Percentiles rank a stretch among this genome's conserved stretches.
Evolutionary conservation across 2,797 vertebrate species (phyloP).

Genomic region (Hafferia zeledoni): DNA sequence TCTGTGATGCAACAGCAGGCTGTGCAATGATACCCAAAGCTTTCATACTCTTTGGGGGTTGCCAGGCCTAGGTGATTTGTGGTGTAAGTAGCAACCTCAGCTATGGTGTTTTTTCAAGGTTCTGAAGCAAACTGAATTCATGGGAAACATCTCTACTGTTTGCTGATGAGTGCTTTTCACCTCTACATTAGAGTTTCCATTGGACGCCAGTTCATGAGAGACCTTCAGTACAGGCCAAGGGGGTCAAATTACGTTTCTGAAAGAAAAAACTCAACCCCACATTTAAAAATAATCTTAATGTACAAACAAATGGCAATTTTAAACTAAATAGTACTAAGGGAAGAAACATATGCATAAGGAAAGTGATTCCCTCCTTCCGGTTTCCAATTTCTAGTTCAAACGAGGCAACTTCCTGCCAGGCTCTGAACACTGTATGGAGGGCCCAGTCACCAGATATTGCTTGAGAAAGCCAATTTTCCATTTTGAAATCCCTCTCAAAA

Average conservation of each 20-base stretch:
- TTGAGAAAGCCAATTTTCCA: neutral
- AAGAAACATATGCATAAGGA: neutral
- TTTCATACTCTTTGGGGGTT: neutral
- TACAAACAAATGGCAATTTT: neutral
- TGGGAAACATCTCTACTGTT: neutral
- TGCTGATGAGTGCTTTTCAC: neutral
- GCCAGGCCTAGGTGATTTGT: neutral
- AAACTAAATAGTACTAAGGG: neutral
- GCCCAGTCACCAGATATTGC: neutral
- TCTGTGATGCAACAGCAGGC: neutral
- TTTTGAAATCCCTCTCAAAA: neutral
- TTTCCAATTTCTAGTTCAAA: neutral
- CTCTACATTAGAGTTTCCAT: neutral
- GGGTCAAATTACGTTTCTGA: neutral
- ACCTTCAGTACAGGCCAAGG: neutral
- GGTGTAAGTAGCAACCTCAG: neutral
- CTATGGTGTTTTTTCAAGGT: neutral
- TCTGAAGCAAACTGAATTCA: neutral
- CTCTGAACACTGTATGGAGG: neutral
- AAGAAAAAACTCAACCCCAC: neutral
- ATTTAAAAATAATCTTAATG: neutral
- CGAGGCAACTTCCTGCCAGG: neutral
- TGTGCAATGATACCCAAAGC: neutral
- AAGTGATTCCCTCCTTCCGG: neutral
- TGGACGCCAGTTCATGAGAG: neutral